phyloP scores from a whole-genome alignment of 2,113 vertebrate species.

The Himantopus leucocephalus region DNA sequence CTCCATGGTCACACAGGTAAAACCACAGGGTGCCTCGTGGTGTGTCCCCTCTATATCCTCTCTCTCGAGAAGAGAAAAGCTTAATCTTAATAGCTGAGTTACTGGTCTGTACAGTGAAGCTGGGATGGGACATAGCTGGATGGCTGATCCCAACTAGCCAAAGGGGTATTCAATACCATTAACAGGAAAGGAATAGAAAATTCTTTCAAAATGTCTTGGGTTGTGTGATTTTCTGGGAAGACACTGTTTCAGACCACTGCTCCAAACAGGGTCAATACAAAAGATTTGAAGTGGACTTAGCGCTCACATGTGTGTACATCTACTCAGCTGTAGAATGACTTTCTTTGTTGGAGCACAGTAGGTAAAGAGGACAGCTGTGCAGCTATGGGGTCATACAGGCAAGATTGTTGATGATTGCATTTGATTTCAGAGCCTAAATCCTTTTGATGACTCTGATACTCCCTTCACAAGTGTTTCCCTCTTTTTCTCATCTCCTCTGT shows the following conservation, averaged over 20 bases:
- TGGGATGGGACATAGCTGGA: too few species aligned
- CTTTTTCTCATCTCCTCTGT: not conserved
- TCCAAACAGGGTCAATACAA: not conserved
- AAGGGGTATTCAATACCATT: too few species aligned
- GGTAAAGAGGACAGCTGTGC: not conserved
- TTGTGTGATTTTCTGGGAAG: not conserved
- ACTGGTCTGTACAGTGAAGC: too few species aligned
- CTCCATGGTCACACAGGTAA: too few species aligned
- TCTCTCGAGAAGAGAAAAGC: too few species aligned
- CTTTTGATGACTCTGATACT: not conserved
- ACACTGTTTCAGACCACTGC: not conserved
- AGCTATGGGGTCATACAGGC: not conserved
- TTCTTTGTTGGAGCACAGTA: not conserved
- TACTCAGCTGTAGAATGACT: not conserved
- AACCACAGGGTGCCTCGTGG: too few species aligned
- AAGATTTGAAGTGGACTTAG: not conserved
- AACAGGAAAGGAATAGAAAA: not conserved
- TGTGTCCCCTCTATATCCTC: too few species aligned
- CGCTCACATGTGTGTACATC: fast-evolving
- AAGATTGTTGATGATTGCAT: not conserved
- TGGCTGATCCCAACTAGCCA: too few species aligned
- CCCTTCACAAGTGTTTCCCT: not conserved
- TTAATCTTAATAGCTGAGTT: too few species aligned
- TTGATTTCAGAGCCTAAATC: not conserved
- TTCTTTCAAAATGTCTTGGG: not conserved